Conservation (phyloP, 2,113 vertebrate species). For the Upupa epops region DNA sequence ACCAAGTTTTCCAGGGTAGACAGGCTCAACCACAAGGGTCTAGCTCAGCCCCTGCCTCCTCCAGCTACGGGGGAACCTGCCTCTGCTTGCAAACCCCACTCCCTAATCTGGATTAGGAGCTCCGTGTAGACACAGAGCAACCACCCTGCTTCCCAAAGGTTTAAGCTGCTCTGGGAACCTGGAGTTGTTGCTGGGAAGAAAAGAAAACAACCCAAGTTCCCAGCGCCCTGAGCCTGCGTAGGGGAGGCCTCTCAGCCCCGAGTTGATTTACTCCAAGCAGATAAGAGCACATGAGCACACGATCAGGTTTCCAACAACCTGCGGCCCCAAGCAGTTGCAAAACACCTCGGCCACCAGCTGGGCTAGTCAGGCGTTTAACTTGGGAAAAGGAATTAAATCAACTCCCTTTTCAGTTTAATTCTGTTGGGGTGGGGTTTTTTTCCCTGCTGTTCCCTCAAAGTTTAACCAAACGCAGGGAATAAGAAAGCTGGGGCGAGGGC, state of each 20-base stretch:
- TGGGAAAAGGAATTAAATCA: too few relatives aligned
- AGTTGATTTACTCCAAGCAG: background rate
- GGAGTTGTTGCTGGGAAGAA: too few relatives aligned
- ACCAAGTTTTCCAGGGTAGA: too few relatives aligned
- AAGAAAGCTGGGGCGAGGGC: too few relatives aligned
- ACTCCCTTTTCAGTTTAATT: too few relatives aligned
- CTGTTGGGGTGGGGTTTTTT: too few relatives aligned
- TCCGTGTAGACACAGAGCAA: too few relatives aligned
- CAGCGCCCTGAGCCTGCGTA: background rate
- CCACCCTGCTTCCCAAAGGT: accelerated
- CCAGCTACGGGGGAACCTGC: background rate
- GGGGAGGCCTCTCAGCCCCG: background rate
- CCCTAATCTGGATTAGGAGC: too few relatives aligned
- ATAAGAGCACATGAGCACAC: background rate
- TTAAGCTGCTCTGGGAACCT: accelerated
- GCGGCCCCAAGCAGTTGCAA: background rate
- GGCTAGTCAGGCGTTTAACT: too few relatives aligned
- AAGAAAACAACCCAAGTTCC: background rate
- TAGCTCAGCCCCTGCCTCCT: background rate
- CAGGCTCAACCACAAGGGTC: background rate
- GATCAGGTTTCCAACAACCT: background rate
- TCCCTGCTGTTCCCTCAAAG: too few relatives aligned
- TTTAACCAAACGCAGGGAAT: too few relatives aligned
- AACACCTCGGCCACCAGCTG: background rate
- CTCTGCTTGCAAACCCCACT: background rate